Evolutionary conservation across 92 coral and sea anemone species (phyloP).

Genomic region (Desmophyllum pertusum): DNA sequence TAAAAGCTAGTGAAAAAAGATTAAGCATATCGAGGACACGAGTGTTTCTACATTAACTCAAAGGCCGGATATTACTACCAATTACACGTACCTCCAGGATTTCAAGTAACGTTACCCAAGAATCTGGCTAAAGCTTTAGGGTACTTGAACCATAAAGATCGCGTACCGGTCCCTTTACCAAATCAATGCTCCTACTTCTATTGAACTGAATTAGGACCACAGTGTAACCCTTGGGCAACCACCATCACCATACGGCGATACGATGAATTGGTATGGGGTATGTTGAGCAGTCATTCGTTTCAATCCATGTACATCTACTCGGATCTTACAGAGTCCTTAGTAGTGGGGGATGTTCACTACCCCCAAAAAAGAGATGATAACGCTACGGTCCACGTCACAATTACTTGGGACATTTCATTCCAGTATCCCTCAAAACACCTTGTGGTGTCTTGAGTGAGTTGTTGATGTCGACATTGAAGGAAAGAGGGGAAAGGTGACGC

Average conservation of each 20-base stretch:
- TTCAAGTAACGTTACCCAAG: conserved; percentile 6
- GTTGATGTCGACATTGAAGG: too few species aligned
- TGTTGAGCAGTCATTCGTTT: conserved; percentile 3
- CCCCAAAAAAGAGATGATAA: too few species aligned
- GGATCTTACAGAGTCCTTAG: too few species aligned
- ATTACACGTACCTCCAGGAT: not conserved
- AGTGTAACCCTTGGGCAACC: not conserved
- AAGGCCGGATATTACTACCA: not conserved
- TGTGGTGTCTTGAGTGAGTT: too few species aligned
- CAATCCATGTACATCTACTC: too few species aligned
- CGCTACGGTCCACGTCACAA: too few species aligned
- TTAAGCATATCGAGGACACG: conserved; percentile 15
- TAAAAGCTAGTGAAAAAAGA: not conserved
- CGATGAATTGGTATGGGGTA: conserved; percentile 40
- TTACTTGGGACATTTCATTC: too few species aligned
- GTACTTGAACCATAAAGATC: not conserved
- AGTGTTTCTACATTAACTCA: conserved; percentile 14
- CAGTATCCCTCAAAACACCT: too few species aligned
- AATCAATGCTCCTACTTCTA: not conserved
- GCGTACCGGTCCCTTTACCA: not conserved
- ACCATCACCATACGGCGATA: conserved; percentile 1
- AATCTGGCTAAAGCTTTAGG: conserved; percentile 20
- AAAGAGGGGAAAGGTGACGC: too few species aligned
- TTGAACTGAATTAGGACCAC: not conserved
- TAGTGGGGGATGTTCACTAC: too few species aligned